Base-by-base conservation (phyloP, 1,140 invertebrate genomes). In the Antheraea mylitta region DNA sequence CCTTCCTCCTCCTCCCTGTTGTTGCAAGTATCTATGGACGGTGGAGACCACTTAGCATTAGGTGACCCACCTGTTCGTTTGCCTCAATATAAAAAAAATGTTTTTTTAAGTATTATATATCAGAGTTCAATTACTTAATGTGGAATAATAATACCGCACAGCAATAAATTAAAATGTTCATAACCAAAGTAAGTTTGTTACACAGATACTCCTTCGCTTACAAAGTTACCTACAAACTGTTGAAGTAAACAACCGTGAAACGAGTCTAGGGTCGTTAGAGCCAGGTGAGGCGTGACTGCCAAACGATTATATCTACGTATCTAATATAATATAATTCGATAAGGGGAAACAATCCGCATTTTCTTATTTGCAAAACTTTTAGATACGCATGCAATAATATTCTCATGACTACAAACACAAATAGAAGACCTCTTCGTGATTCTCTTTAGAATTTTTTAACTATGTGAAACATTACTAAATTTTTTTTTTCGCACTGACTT, bases 241-340 rank as follows among this genome's bases (percentile, higher is more conserved):
- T 60, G 71, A 62, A 69, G 71, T 68, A 69, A 72, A 68, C 58
- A 70, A 60, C 61, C 68, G 72, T 70, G 65, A 67, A 70, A 70
- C 59, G 48, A 58, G 53, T 58, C 58, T 59, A 19, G 64, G 68
- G 66, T 67, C 72, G 64, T 73, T 70, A 64, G 58, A 48, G 58
- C 65, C 68, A 64, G 63, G 68, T 67, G 65, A 65, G 53, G 37
- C 64, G 42, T 65, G 64, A 53, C 45, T 53, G 45, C 45, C 45
- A 53, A 53, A 53, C 13, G 45, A 53, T 53, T 53, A 53, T 53
- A 16, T 53, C 45, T 53, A 53, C 45, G 7, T 53, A 53, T 53
- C 45, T 53, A 53, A 0, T 1, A 53, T 53, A 13, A 16, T 53
- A 16, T 53, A 53, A 53, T 53, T 53, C 45, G 45, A 53, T 53